Conservation (phyloP, 2,797 vertebrate species). For the Lithobates pipiens region DNA sequence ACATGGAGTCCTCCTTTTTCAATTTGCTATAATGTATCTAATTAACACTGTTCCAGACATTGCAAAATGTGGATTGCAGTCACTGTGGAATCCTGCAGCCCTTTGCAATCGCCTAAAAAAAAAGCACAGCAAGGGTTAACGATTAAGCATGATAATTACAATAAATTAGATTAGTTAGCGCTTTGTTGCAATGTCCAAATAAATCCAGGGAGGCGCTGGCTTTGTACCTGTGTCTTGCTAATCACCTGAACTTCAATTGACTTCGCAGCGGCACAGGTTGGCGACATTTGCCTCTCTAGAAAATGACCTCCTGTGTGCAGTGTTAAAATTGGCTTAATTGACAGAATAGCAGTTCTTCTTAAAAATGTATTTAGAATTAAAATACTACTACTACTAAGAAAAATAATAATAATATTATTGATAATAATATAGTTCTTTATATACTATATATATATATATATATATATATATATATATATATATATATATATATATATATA, state of each 20-base stretch:
- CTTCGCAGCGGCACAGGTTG: background rate
- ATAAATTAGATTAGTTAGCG: slow-evolving; percentile 6
- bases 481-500: too few species aligned
- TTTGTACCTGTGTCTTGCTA: slow-evolving; percentile 14
- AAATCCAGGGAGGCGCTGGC: background rate
- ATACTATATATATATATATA: too few species aligned
- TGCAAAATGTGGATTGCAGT: background rate
- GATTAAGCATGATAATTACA: background rate
- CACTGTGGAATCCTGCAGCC: too few species aligned
- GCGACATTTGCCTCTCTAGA: background rate
- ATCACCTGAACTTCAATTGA: slow-evolving; percentile 2
- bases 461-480: too few species aligned
- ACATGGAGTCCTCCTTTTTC: too few species aligned
- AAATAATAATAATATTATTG: too few species aligned
- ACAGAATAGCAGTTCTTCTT: too few species aligned
- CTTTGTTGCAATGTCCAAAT: background rate
- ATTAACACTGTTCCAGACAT: background rate
- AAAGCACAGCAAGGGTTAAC: slow-evolving; percentile 9
- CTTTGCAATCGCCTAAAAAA: background rate
- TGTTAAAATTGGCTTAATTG: background rate
- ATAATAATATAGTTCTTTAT: too few species aligned
- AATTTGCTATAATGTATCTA: too few species aligned
- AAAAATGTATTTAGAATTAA: too few species aligned
- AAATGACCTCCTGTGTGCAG: background rate
- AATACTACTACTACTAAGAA: too few species aligned